These are phyloP conservation scores for Eutolmus rufibarbis DNA, from an alignment of 2,888 invertebrate species.

Conservation along the genomic window DNA sequence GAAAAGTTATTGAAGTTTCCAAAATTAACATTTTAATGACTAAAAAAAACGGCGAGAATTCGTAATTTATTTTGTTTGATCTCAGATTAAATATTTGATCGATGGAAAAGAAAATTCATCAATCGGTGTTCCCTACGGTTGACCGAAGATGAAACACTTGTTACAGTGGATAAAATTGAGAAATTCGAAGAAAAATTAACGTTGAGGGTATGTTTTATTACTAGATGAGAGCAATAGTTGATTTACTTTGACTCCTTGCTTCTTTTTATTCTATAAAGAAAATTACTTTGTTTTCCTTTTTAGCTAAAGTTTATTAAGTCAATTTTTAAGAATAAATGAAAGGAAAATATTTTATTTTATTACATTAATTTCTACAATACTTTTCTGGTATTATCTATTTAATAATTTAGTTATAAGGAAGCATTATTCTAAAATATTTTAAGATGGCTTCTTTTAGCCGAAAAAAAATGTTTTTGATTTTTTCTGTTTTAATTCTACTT, in stretches of 20 bases:
- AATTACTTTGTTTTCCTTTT: background rate
- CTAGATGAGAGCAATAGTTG: background rate
- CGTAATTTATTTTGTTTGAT: constrained; percentile 33
- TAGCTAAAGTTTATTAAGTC: no score
- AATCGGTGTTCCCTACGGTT: background rate
- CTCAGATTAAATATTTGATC: constrained; percentile 31
- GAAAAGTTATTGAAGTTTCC: constrained; percentile 18
- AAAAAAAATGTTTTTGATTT: no score
- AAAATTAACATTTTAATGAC: constrained; percentile 34
- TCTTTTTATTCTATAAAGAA: background rate
- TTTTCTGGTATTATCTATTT: no score
- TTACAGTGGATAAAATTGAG: background rate
- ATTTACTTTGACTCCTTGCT: background rate
- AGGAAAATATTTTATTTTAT: no score
- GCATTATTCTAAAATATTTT: no score
- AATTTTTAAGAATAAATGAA: background rate
- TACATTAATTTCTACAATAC: no score
- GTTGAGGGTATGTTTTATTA: background rate
- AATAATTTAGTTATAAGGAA: no score
- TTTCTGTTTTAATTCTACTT: no score
- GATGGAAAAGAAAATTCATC: constrained; percentile 3
- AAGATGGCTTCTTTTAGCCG: no score
- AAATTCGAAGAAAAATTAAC: background rate
- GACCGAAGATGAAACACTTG: constrained; percentile 1
- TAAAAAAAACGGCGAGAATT: constrained; percentile 4